Conservation (phyloP, 1,140 invertebrate genomes). For the Trichonephila clavata region DNA sequence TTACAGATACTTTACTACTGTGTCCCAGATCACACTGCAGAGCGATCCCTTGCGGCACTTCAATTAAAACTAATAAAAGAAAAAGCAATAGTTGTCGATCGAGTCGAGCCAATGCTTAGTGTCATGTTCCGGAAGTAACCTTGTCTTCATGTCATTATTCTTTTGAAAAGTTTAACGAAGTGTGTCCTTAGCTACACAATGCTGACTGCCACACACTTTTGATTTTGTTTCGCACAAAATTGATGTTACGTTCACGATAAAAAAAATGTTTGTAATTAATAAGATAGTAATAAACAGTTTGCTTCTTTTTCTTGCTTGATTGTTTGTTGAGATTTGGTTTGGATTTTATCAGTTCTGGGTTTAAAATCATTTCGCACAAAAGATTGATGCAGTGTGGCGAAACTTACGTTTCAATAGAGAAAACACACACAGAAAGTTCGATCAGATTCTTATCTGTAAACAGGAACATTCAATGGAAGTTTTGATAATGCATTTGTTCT, state of each 20-base stretch:
- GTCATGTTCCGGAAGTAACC: not conserved
- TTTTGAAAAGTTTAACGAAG: not conserved
- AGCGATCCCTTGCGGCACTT: not conserved
- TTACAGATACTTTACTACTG: not conserved
- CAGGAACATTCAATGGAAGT: not conserved
- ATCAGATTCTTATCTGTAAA: conserved; percentile 8
- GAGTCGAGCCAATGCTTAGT: not conserved
- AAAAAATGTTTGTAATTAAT: not conserved
- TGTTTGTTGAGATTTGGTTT: not conserved
- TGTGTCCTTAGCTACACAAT: not conserved
- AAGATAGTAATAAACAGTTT: not conserved
- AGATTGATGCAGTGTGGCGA: not conserved
- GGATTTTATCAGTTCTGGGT: not conserved
- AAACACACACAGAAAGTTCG: not conserved
- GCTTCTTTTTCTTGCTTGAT: not conserved
- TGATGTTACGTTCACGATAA: not conserved
- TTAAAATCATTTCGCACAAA: not conserved
- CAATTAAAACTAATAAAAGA: conserved; percentile 4
- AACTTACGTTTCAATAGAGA: not conserved
- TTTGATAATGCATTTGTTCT: not conserved
- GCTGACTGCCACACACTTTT: not conserved
- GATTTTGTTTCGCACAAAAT: not conserved
- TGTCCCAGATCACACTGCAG: not conserved
- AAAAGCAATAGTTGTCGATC: not conserved
- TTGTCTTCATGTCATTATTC: not conserved